A percentile compares a stretch with the other conserved stretches of the same genome.
These are phyloP conservation scores for Cottoperca gobio DNA, from an alignment of 2,797 vertebrate genomes.

Conservation along the genomic window DNA sequence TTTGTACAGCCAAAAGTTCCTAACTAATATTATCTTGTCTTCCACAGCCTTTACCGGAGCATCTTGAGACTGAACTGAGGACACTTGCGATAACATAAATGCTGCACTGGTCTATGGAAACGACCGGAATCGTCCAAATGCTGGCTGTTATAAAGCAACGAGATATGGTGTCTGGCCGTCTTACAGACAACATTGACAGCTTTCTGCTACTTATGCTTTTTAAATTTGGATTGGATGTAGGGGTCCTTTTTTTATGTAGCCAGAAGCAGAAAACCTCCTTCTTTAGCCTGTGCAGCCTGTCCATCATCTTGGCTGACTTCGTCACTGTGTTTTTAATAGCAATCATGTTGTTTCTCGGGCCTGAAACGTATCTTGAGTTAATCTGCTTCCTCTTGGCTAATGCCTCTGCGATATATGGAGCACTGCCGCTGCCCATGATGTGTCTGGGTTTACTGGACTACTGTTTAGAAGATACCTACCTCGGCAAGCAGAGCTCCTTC, in stretches of 20 bases:
- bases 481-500: neutral
- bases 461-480: constrained; percentile 6
- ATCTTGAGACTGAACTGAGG: neutral
- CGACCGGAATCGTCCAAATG: constrained; percentile 44
- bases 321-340: constrained; percentile 41
- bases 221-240: constrained; percentile 73
- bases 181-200: constrained; percentile 48
- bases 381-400: constrained; percentile 74
- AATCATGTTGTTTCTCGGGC: constrained; percentile 46
- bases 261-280: constrained; percentile 52
- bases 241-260: constrained; percentile 46
- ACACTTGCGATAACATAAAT: neutral
- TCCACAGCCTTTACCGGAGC: constrained; percentile 37
- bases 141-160: constrained; percentile 67
- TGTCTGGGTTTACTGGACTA: constrained; percentile 73
- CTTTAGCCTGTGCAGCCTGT: constrained; percentile 71
- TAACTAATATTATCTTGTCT: constrained; percentile 15
- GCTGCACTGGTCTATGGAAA: neutral
- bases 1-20: neutral
- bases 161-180: neutral
- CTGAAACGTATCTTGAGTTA: constrained; percentile 1
- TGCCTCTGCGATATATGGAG: constrained; percentile 60
- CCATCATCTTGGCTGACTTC: constrained; percentile 71
- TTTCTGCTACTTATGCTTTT: constrained; percentile 70
- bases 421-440: constrained; percentile 76